Percentiles rank a stretch among this genome's conserved stretches.
phyloP scores from a whole-genome alignment of 2,888 invertebrate genomes.

The Pandemis cinnamomeana region DNA sequence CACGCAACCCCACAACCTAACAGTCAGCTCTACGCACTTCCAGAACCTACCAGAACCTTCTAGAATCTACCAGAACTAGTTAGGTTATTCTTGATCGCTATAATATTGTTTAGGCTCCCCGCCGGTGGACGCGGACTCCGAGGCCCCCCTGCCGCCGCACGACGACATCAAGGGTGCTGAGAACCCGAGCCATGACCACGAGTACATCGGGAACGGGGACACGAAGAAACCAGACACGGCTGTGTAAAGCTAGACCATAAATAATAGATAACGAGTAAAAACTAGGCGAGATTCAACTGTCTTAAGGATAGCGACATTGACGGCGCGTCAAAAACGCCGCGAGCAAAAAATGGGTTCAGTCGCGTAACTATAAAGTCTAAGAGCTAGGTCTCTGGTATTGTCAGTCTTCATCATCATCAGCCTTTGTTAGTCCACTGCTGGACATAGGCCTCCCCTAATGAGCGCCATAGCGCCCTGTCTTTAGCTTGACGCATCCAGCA shows the following conservation, averaged over 20 bases:
- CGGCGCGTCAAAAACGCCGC: no score
- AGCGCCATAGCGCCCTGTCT: no score
- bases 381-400: no score
- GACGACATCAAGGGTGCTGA: slow-evolving; percentile 85
- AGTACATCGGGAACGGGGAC: slow-evolving; percentile 85
- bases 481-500: no score
- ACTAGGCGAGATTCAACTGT: not conserved
- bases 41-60: not conserved
- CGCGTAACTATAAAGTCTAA: no score
- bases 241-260: slow-evolving; percentile 58
- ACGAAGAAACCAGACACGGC: slow-evolving; percentile 83
- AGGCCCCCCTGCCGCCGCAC: slow-evolving; percentile 85
- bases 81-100: slow-evolving; percentile 80
- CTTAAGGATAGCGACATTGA: no score
- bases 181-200: slow-evolving; percentile 85
- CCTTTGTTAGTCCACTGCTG: no score
- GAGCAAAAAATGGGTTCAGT: no score
- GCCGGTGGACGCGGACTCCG: slow-evolving; percentile 85
- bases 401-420: no score
- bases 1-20: not conserved
- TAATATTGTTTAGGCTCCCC: slow-evolving; percentile 83
- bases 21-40: not conserved
- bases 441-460: no score
- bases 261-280: not conserved
- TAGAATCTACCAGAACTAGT: not conserved